Percentiles rank a stretch among this genome's conserved stretches.
These are phyloP conservation scores for Ptychoptera albimana DNA, from an alignment of 2,888 invertebrate species.

Conservation along the genomic window DNA sequence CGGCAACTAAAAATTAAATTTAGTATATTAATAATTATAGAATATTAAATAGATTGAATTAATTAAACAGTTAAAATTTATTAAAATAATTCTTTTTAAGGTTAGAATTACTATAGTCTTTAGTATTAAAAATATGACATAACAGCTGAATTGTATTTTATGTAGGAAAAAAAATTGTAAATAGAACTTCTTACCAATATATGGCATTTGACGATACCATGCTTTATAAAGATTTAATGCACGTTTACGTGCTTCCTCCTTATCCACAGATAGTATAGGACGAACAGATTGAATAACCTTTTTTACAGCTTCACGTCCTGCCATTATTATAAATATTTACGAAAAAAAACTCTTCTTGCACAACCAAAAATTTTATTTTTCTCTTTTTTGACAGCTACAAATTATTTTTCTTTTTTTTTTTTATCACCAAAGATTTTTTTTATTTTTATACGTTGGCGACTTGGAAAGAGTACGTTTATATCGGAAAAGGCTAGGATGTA, in stretches of 20 bases:
- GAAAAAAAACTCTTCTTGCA: not conserved
- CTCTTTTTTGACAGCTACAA: too few species aligned
- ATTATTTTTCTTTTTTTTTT: too few species aligned
- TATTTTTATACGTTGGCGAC: too few species aligned
- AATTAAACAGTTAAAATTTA: too few species aligned
- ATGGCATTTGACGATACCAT: constrained; percentile 86
- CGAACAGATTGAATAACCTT: constrained; percentile 50
- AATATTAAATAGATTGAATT: too few species aligned
- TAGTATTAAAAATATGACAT: constrained; percentile 18
- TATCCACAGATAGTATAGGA: constrained; percentile 68
- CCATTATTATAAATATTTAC: constrained; percentile 2
- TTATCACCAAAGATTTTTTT: too few species aligned
- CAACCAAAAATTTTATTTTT: not conserved
- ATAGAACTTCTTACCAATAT: constrained; percentile 49
- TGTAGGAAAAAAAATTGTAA: not conserved
- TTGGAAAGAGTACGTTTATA: too few species aligned
- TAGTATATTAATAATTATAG: too few species aligned
- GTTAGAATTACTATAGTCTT: too few species aligned
- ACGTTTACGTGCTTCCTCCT: constrained; percentile 61
- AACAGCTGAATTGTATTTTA: constrained; percentile 11
- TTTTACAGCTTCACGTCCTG: constrained; percentile 32
- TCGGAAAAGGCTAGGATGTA: too few species aligned
- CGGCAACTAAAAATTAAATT: constrained; percentile 45
- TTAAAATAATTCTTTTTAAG: too few species aligned
- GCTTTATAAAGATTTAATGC: constrained; percentile 81